phyloP scores from a whole-genome alignment of 2,888 invertebrate species.

The Chymomyza fuscimana region DNA sequence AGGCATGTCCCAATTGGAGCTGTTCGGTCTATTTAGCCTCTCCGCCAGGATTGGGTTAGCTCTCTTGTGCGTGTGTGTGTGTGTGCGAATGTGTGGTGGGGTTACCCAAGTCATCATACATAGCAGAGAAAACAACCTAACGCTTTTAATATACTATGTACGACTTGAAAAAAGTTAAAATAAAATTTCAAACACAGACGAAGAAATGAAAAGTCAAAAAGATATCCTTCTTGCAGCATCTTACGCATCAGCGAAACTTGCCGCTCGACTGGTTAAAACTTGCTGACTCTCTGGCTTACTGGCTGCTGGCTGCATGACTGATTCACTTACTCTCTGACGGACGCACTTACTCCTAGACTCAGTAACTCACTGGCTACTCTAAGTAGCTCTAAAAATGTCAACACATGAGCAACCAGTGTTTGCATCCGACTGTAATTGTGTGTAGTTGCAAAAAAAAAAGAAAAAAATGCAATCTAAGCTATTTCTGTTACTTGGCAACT shows the following conservation, averaged over 20 bases:
- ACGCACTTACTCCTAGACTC: conserved; percentile 17
- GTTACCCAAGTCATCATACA: conserved; percentile 18
- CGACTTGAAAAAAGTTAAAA: not conserved
- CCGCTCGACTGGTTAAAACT: conserved; percentile 26
- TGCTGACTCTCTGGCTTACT: conserved; percentile 22
- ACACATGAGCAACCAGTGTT: not conserved
- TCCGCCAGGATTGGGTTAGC: not conserved
- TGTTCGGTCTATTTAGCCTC: not conserved
- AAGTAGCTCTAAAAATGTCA: not conserved
- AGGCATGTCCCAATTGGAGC: not conserved
- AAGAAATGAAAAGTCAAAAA: not conserved
- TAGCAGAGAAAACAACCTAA: conserved; percentile 42
- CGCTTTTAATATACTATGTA: conserved; percentile 53
- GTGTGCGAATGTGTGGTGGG: not conserved
- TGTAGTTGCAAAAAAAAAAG: not conserved
- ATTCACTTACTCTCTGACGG: conserved; percentile 22
- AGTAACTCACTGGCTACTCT: not conserved
- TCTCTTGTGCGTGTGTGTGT: not conserved
- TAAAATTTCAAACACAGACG: not conserved
- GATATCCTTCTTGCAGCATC: conserved; percentile 16
- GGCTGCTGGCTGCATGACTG: conserved; percentile 12
- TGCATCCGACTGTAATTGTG: not conserved
- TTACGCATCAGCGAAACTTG: conserved; percentile 46
- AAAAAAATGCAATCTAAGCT: not conserved
- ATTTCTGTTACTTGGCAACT: conserved; percentile 7